Percentiles rank a stretch among this genome's conserved stretches.
Conservation (phyloP, 2,797 vertebrate genomes). For the Nyctalus aviator region DNA sequence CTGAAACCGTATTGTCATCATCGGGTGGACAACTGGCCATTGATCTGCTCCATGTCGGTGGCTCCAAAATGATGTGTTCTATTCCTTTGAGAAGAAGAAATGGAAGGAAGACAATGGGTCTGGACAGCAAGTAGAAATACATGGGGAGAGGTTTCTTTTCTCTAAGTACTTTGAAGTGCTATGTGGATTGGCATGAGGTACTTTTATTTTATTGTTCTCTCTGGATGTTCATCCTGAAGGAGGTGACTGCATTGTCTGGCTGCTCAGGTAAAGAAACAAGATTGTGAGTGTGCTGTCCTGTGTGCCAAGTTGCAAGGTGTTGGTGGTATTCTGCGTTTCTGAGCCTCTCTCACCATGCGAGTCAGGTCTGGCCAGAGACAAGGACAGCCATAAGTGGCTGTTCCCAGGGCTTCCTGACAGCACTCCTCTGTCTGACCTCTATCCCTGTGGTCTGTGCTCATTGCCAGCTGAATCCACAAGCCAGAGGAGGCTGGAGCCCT, state of each 20-base stretch:
- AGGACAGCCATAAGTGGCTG: fast-evolving
- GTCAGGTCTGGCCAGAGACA: not conserved
- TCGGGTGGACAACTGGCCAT: too few species aligned
- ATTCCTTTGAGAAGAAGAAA: not conserved
- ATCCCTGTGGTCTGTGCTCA: not conserved
- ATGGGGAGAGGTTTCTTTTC: too few species aligned
- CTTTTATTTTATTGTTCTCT: not conserved
- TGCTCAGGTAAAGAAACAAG: too few species aligned
- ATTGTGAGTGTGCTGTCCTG: fast-evolving
- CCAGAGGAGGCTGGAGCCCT: not conserved
- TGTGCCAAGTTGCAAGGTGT: not conserved
- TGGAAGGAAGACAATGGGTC: not conserved
- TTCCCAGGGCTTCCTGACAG: not conserved
- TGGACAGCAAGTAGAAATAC: not conserved
- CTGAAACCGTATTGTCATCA: not conserved
- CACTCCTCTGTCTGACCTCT: fast-evolving
- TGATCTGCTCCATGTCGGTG: not conserved
- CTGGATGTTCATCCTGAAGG: not conserved
- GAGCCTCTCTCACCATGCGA: not conserved
- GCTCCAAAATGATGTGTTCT: not conserved
- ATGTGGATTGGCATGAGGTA: fast-evolving
- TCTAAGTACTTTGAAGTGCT: fast-evolving
- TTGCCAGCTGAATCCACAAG: fast-evolving
- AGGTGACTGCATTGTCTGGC: fast-evolving
- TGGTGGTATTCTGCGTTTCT: not conserved